Evolutionary conservation across 2,888 invertebrate genomes (phyloP).

Genomic region (Cheiracanthium punctorium): DNA sequence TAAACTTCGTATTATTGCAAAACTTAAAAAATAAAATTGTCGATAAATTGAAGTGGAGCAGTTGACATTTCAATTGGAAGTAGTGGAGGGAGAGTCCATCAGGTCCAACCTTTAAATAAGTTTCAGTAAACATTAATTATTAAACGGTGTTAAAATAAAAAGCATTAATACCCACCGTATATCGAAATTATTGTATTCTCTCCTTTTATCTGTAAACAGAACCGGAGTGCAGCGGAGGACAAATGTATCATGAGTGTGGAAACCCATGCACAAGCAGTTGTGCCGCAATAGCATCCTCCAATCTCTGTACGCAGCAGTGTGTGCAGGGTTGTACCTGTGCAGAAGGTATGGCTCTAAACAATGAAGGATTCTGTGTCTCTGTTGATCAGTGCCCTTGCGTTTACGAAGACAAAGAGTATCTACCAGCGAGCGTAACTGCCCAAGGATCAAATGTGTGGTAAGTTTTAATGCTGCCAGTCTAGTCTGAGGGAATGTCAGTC

Average conservation of each 20-base stretch:
- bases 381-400: constrained; percentile 86
- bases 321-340: constrained; percentile 93
- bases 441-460: constrained; percentile 55
- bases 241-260: constrained; percentile 89
- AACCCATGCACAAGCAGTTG: constrained; percentile 88
- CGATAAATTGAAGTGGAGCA: too few relatives aligned
- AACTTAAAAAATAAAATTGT: too few relatives aligned
- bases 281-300: constrained; percentile 79
- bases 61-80: too few relatives aligned
- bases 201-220: constrained; percentile 78
- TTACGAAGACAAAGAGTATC: constrained; percentile 84
- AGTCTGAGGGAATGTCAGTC: not conserved
- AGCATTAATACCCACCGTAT: too few relatives aligned
- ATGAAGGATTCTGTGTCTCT: constrained; percentile 85
- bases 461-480: not conserved
- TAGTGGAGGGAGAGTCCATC: too few relatives aligned
- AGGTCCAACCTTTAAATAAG: too few relatives aligned
- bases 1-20: too few relatives aligned
- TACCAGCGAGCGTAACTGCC: constrained; percentile 76
- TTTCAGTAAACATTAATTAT: too few relatives aligned
- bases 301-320: constrained; percentile 81
- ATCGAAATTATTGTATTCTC: too few relatives aligned
- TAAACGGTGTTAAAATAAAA: too few relatives aligned
- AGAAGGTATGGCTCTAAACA: constrained; percentile 83
- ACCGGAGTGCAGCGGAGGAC: constrained; percentile 85